Conservation (phyloP, 1,140 invertebrate species). For the Drosophila sulfurigaster region DNA sequence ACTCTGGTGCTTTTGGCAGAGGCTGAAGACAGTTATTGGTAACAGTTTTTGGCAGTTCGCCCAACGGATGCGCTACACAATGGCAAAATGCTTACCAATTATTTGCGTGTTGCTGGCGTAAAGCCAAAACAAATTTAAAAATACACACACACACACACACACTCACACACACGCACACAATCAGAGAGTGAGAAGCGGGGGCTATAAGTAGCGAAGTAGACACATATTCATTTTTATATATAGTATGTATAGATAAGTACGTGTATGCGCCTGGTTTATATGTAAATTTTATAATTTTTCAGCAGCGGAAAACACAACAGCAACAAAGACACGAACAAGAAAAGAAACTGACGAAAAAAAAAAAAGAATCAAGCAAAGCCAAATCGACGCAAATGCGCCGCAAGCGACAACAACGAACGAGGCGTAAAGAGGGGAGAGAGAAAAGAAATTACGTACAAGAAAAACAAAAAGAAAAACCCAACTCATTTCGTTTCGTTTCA, state of each 20-base stretch:
- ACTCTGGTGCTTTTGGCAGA: conserved; percentile 30
- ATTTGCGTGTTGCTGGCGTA: conserved; percentile 76
- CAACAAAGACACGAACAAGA: conserved; percentile 15
- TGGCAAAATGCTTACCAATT: conserved; percentile 73
- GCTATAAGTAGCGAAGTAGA: conserved; percentile 68
- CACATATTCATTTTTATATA: conserved; percentile 36
- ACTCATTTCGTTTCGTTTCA: conserved; percentile 43
- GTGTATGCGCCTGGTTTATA: conserved; percentile 45
- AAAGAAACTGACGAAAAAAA: neutral
- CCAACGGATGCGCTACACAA: conserved; percentile 54
- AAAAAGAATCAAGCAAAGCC: conserved; percentile 21
- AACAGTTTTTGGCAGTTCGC: conserved; percentile 34
- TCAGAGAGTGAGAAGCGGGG: neutral
- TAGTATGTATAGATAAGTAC: conserved; percentile 42
- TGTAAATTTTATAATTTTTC: conserved; percentile 73
- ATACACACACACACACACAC: conserved; percentile 60
- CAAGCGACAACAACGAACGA: conserved; percentile 42
- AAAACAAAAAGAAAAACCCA: conserved; percentile 55
- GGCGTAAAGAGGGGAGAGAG: neutral
- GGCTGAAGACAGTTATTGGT: conserved; percentile 65
- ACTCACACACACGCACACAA: conserved; percentile 17
- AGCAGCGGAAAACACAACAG: conserved; percentile 25
- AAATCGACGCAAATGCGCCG: conserved; percentile 78
- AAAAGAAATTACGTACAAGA: conserved; percentile 38
- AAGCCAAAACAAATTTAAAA: conserved; percentile 75